phyloP scores from a whole-genome alignment of 2,888 invertebrate genomes.

The Macrosiphum euphorbiae region DNA sequence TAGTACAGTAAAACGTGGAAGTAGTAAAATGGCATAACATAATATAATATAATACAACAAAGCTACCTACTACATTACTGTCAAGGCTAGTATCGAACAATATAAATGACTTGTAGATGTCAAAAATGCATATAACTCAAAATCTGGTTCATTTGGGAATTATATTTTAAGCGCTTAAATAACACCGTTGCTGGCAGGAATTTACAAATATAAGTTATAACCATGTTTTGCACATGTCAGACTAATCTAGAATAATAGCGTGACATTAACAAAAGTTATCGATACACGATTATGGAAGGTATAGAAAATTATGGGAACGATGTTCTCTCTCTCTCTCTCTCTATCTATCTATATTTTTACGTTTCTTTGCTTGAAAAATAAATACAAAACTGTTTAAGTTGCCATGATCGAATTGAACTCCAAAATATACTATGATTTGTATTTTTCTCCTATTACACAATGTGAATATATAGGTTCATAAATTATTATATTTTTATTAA shows the following conservation, averaged over 20 bases:
- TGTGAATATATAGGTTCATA: not conserved
- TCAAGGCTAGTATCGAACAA: no score
- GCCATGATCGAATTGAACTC: not conserved
- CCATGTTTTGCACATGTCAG: not conserved
- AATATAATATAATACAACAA: not conserved
- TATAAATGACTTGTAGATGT: not conserved
- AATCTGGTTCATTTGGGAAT: not conserved
- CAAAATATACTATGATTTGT: not conserved
- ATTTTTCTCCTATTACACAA: not conserved
- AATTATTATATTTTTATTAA: not conserved
- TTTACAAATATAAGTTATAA: not conserved
- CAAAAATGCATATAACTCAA: not conserved
- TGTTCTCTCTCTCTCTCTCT: not conserved
- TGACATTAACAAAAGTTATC: not conserved
- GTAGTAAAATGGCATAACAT: not conserved
- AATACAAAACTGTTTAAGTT: not conserved
- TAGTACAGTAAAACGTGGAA: not conserved
- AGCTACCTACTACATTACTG: not conserved
- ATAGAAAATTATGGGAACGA: not conserved
- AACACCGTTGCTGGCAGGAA: not conserved
- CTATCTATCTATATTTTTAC: not conserved
- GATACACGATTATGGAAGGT: not conserved
- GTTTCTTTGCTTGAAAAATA: not conserved
- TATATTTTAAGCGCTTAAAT: not conserved
- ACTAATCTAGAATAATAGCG: not conserved